A percentile compares a stretch with the other conserved stretches of the same genome.
These are phyloP conservation scores for Armadillidium nasatum DNA, from an alignment of 1,140 invertebrate genomes.

Conservation along the genomic window DNA sequence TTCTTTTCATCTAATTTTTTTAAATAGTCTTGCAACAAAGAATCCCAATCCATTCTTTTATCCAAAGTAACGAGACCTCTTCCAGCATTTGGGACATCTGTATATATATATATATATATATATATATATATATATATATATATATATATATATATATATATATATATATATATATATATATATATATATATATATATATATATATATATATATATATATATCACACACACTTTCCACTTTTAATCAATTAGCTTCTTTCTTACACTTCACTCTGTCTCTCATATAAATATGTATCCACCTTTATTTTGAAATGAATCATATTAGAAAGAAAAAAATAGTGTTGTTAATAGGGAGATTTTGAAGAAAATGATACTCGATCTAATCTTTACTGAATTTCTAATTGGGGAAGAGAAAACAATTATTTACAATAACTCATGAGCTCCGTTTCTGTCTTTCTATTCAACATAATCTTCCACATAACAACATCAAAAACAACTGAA, in stretches of 20 bases:
- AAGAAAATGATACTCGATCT: no score
- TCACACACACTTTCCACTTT: no score
- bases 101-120: slow-evolving; percentile 17
- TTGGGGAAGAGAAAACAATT: no score
- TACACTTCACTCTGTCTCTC: no score
- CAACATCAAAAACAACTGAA: no score
- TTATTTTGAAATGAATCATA: neutral
- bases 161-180: neutral
- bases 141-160: slow-evolving; percentile 10
- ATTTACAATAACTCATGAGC: no score
- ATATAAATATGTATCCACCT: neutral
- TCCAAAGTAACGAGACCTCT: slow-evolving; percentile 76
- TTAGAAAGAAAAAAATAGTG: no score
- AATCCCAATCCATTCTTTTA: slow-evolving; percentile 87
- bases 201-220: neutral
- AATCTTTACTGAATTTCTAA: no score
- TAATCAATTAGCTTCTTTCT: no score
- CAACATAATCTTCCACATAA: no score
- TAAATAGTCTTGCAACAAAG: slow-evolving; percentile 69
- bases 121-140: neutral
- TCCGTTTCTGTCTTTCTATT: no score
- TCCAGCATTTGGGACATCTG: slow-evolving; percentile 72
- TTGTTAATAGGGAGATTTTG: no score
- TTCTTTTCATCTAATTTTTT: slow-evolving; percentile 80
- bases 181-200: slow-evolving; percentile 11